phyloP scores from a whole-genome alignment of 2,797 vertebrate species.

The Falco naumanni region DNA sequence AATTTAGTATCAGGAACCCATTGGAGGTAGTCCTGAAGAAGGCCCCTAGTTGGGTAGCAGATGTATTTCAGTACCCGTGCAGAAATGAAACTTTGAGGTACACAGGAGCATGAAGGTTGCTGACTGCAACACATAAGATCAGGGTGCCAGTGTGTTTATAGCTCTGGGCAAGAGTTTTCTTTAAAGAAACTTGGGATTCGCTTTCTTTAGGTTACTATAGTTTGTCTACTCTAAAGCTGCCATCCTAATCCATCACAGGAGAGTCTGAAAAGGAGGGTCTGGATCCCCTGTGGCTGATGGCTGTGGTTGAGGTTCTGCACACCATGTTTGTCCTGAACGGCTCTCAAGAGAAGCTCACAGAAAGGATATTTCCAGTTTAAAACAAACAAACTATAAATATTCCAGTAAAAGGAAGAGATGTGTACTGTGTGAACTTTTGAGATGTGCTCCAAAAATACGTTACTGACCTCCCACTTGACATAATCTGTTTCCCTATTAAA shows the following conservation, averaged over 20 bases:
- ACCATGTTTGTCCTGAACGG: fast-evolving
- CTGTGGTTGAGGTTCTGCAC: background rate
- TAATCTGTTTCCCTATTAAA: conserved; percentile 58
- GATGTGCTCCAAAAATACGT: conserved; percentile 51
- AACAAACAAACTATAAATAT: conserved; percentile 53
- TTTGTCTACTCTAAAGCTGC: background rate
- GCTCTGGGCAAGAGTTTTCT: background rate
- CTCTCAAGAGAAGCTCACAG: background rate
- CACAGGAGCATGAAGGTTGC: background rate
- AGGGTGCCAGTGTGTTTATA: background rate
- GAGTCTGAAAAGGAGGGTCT: background rate
- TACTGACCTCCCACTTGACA: conserved; percentile 53
- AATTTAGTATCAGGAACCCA: background rate
- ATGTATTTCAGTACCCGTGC: background rate
- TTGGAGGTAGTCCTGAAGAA: background rate
- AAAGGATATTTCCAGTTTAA: conserved; percentile 34
- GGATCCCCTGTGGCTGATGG: background rate
- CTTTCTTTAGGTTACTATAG: background rate
- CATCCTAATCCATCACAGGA: background rate
- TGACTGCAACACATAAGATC: background rate
- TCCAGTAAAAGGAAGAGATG: conserved; percentile 33
- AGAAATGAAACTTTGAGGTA: background rate
- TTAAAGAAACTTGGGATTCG: background rate
- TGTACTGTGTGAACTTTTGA: conserved; percentile 26
- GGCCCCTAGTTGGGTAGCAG: background rate